Evolutionary conservation across 2,113 vertebrate genomes (phyloP).

Genomic region (Empidonax alnorum): DNA sequence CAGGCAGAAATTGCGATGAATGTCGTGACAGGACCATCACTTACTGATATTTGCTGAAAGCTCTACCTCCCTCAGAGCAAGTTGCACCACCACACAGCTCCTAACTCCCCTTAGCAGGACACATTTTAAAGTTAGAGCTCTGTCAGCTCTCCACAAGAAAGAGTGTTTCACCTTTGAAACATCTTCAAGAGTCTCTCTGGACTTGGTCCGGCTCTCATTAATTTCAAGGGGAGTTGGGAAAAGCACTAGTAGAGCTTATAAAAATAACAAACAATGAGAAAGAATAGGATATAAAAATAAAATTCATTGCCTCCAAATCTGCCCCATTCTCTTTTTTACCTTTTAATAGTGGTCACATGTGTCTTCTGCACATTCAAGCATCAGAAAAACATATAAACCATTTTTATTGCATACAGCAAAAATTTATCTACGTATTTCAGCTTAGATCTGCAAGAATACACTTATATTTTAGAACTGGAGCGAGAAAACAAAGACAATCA

Average conservation of each 20-base stretch:
- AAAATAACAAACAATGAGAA: conserved; percentile 25
- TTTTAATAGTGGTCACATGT: conserved; percentile 10
- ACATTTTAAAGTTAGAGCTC: background rate
- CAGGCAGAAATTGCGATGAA: background rate
- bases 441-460: conserved; percentile 48
- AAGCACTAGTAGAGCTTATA: conserved; percentile 8
- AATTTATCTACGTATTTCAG: conserved; percentile 40
- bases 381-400: conserved; percentile 57
- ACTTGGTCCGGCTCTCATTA: background rate
- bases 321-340: conserved; percentile 31
- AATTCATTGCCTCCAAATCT: conserved; percentile 36
- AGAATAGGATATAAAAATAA: conserved; percentile 48
- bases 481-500: background rate
- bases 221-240: conserved; percentile 9
- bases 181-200: background rate
- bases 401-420: conserved; percentile 48
- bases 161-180: background rate
- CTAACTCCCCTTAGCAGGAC: background rate
- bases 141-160: background rate
- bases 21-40: background rate
- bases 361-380: conserved; percentile 33
- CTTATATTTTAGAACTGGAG: conserved; percentile 19
- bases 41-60: background rate
- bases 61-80: background rate
- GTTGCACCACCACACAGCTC: background rate